Evolutionary conservation across 2,113 vertebrate genomes (phyloP).

Genomic region (Uria lomvia): DNA sequence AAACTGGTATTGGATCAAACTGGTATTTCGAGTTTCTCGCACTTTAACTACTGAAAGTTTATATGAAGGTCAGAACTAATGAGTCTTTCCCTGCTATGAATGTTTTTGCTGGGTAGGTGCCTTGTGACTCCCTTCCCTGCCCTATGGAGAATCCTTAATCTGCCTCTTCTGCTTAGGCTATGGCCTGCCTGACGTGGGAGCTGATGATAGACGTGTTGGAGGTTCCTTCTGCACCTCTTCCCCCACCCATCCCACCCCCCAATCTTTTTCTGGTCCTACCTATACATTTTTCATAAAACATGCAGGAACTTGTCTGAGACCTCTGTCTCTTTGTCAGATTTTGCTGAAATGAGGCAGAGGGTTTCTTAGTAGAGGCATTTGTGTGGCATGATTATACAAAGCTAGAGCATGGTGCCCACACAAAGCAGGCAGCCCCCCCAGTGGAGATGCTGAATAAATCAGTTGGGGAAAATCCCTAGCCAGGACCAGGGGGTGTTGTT

Average conservation of each 20-base stretch:
- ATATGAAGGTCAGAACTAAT: not conserved
- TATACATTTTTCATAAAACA: not conserved
- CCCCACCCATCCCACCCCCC: rapidly evolving
- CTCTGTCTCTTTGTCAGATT: not conserved
- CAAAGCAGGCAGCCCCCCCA: not conserved
- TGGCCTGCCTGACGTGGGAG: not conserved
- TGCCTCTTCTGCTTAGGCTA: not conserved
- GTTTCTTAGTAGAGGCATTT: not conserved
- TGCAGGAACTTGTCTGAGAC: not conserved
- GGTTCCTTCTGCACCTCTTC: not conserved
- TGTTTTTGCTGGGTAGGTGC: not conserved
- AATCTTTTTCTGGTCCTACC: not conserved
- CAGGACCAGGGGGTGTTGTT: not conserved
- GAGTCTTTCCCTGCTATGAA: not conserved
- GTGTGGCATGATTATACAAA: not conserved
- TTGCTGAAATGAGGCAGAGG: not conserved
- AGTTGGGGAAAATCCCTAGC: not conserved
- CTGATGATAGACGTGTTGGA: not conserved
- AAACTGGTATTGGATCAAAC: not conserved
- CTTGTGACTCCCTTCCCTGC: not conserved
- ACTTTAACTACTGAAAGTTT: not conserved
- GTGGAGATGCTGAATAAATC: not conserved
- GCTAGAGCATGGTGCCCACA: not conserved
- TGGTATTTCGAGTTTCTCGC: not conserved
- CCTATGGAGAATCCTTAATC: not conserved